These are phyloP conservation scores for Poecilia gillii DNA, from an alignment of 2,797 vertebrate genomes.

Conservation along the genomic window DNA sequence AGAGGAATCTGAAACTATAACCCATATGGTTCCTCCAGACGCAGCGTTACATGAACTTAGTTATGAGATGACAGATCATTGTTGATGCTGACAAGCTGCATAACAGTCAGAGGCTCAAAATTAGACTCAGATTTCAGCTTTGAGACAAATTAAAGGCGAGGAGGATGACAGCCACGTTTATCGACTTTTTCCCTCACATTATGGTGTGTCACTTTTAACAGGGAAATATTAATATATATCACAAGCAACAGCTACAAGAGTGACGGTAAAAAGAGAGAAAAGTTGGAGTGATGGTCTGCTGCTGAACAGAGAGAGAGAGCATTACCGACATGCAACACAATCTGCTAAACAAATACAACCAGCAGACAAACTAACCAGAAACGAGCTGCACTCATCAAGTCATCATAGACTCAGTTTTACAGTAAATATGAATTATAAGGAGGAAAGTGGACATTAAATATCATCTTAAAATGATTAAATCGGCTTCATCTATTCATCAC, in stretches of 20 bases:
- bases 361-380: constrained; percentile 54
- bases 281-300: not conserved
- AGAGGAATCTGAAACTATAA: constrained; percentile 70
- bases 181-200: constrained; percentile 43
- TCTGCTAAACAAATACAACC: constrained; percentile 8
- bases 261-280: not conserved
- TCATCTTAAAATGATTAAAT: no score
- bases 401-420: no score
- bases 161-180: constrained; percentile 53
- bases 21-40: constrained; percentile 64
- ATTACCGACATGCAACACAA: constrained; percentile 71
- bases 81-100: constrained; percentile 61
- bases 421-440: no score
- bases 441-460: no score
- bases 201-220: constrained; percentile 52
- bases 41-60: constrained; percentile 35
- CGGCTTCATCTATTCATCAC: no score
- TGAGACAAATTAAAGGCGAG: constrained; percentile 44
- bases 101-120: constrained; percentile 60
- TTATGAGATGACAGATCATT: constrained; percentile 59
- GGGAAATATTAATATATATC: constrained; percentile 40
- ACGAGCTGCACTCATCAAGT: no score
- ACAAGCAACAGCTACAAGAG: constrained; percentile 20
- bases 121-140: constrained; percentile 61
- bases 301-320: constrained; percentile 42